Evolutionary conservation across 1,140 invertebrate genomes (phyloP).

Genomic region (Philopotamus ludificatus): DNA sequence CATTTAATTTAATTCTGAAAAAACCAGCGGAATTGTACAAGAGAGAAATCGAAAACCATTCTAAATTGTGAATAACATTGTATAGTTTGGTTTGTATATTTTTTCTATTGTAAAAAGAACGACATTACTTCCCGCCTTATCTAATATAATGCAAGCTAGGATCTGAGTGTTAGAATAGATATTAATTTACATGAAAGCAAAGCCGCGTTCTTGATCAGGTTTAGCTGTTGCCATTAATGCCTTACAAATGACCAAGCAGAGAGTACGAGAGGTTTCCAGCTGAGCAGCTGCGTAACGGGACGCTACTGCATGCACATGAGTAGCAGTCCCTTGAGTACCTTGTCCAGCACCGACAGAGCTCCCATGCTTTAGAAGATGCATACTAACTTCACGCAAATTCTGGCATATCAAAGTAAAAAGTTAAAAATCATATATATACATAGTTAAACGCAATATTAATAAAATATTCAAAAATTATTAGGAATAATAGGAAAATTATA

Average conservation of each 20-base stretch:
- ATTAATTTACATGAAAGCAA: conserved; percentile 69
- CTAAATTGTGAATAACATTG: too few relatives aligned
- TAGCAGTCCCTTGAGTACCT: conserved; percentile 56
- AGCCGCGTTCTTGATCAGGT: conserved; percentile 70
- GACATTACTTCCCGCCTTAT: not conserved
- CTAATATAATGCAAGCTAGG: conserved; percentile 1
- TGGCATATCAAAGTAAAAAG: conserved; percentile 44
- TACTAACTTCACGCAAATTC: conserved; percentile 78
- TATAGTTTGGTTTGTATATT: too few relatives aligned
- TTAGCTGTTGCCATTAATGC: conserved; percentile 65
- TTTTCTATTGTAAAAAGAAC: not conserved
- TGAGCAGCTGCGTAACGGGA: conserved; percentile 77
- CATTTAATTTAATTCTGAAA: too few relatives aligned
- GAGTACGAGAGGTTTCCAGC: conserved; percentile 70
- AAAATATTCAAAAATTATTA: too few relatives aligned
- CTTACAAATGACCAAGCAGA: conserved; percentile 73
- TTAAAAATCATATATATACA: not conserved
- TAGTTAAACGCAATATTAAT: too few relatives aligned
- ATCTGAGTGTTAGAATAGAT: conserved; percentile 13
- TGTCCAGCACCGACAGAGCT: conserved; percentile 52
- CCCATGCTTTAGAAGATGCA: conserved; percentile 75
- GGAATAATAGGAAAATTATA: too few relatives aligned
- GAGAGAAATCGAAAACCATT: too few relatives aligned
- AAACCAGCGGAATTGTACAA: too few relatives aligned
- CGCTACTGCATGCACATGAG: conserved; percentile 77